Base-by-base conservation (phyloP, 2,797 vertebrate genomes). In the Acanthornis magna region DNA sequence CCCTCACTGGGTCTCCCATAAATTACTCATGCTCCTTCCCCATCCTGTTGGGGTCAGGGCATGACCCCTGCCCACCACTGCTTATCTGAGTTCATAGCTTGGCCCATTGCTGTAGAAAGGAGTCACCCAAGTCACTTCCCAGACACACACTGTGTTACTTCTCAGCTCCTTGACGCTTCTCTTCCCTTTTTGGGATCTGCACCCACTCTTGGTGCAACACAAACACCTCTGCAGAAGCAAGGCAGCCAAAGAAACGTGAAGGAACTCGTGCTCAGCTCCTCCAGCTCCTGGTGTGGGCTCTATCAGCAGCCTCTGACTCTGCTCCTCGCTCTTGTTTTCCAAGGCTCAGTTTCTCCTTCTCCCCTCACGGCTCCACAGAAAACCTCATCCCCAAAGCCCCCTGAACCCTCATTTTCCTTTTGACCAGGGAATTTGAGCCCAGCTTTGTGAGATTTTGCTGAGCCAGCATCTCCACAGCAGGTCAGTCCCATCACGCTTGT, bases 161-260 rank as follows among this genome's bases (percentile, higher is more conserved):
- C 66, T 48, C 30, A 0, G 32, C 36, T 92, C 29, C 40, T 71
- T 48, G 32, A 26, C 45, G 61, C 29, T 47, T 38, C 50, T 63
- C 36, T 71, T 84, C 43, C 61, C 29, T 30, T 86, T 88, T 27
- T 34, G 77, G 74, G 50, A 38, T 54, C 15, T 19, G 27, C 29
- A 13, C 36, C 34, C 14, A 1, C 50, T 42, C 51, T 7, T 0
- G 2, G 32, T 9, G 55, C 22, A 0, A 4, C 19, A 7, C 68
- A 77, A 67, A 92, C 75, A 42, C 26, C 75, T 47, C 54, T 16
- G 84, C 60, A 81, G 62, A 40, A 34, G 38, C 42, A 48, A 32
- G 58, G 23, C 34, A 42, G 38, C 42, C 45, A 26, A 63, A 75
- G 42, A 11, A 36, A 48, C 72, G 25, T 1, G 3, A 34, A 78